Evolutionary conservation across 2,797 vertebrate species (phyloP).

Genomic region (Catamblyrhynchus diadema): DNA sequence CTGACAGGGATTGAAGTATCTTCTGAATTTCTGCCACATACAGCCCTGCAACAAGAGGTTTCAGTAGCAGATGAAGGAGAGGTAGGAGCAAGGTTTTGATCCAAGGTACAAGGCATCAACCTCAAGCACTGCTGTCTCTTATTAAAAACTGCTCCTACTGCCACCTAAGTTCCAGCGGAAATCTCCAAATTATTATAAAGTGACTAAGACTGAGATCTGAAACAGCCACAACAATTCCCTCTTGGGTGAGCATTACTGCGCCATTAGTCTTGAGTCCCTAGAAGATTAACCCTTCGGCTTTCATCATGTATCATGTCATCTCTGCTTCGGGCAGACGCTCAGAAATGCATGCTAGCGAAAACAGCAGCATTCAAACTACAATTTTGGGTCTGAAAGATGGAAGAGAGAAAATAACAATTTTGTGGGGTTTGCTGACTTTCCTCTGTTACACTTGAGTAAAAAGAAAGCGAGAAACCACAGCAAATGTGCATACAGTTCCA

Average conservation of each 20-base stretch:
- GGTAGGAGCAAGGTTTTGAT: not conserved
- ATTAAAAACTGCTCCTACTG: not conserved
- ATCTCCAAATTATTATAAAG: constrained; percentile 7
- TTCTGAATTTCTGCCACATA: not conserved
- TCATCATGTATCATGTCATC: not conserved
- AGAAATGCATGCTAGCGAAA: not conserved
- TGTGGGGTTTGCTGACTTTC: constrained; percentile 46
- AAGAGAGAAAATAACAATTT: constrained; percentile 3
- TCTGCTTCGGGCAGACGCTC: not conserved
- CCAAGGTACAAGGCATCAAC: not conserved
- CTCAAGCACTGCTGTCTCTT: not conserved
- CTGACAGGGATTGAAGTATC: not conserved
- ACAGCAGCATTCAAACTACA: not conserved
- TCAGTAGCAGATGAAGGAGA: not conserved
- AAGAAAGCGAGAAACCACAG: constrained; percentile 55
- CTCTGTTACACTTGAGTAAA: constrained; percentile 30
- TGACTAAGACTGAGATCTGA: not conserved
- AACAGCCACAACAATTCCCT: not conserved
- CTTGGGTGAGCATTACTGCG: not conserved
- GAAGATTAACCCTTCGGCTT: not conserved
- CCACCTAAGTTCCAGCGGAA: not conserved
- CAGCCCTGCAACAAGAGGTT: not conserved
- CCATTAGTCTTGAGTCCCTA: constrained; percentile 10
- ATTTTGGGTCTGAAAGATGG: not conserved
- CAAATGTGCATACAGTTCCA: constrained; percentile 46